Conservation (phyloP, 1,140 invertebrate species). For the Saccostrea echinata region DNA sequence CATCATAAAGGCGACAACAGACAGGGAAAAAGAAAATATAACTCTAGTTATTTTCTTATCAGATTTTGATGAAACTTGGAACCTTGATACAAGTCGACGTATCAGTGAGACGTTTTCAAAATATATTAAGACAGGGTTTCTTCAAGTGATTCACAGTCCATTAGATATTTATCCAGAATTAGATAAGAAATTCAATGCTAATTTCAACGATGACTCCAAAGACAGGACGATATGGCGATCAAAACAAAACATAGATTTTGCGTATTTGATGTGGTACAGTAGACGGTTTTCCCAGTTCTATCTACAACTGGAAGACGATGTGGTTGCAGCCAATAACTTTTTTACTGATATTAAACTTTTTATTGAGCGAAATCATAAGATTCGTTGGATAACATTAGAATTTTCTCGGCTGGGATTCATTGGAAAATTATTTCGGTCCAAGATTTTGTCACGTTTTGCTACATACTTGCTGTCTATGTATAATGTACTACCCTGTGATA, state of each 20-base stretch:
- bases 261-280: slow-evolving; percentile 74
- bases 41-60: slow-evolving; percentile 67
- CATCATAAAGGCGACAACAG: slow-evolving; percentile 62
- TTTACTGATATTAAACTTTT: slow-evolving; percentile 71
- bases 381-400: slow-evolving; percentile 75
- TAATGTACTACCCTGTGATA: slow-evolving; percentile 76
- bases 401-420: slow-evolving; percentile 77
- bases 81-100: slow-evolving; percentile 46
- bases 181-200: slow-evolving; percentile 68
- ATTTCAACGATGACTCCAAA: slow-evolving; percentile 74
- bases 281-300: slow-evolving; percentile 73
- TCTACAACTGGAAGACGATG: slow-evolving; percentile 79
- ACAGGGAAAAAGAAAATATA: slow-evolving; percentile 55
- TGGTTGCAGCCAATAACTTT: slow-evolving; percentile 73
- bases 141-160: slow-evolving; percentile 73
- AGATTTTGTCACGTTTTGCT: slow-evolving; percentile 70
- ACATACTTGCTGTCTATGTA: slow-evolving; percentile 73
- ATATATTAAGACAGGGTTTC: slow-evolving; percentile 65
- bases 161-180: slow-evolving; percentile 73
- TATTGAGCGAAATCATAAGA: slow-evolving; percentile 58
- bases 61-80: slow-evolving; percentile 67
- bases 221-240: slow-evolving; percentile 76
- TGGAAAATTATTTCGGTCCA: slow-evolving; percentile 76
- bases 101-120: slow-evolving; percentile 57
- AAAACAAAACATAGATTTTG: slow-evolving; percentile 79